Conservation (phyloP, 2,113 vertebrate genomes). For the Engraulis encrasicolus region DNA sequence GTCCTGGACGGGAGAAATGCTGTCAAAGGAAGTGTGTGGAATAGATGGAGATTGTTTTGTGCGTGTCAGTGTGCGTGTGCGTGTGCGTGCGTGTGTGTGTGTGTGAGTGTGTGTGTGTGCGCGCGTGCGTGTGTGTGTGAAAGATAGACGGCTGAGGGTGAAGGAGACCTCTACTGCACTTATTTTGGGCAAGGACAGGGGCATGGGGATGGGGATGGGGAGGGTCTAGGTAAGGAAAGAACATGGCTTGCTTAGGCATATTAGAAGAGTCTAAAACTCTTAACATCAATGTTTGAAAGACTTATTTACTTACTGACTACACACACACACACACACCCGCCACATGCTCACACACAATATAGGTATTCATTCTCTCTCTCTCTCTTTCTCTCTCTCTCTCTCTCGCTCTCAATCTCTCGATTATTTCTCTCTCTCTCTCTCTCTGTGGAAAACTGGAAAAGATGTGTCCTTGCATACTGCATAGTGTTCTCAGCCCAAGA, state of each 20-base stretch:
- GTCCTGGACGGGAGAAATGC: slow-evolving; percentile 35
- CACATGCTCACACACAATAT: slow-evolving; percentile 22
- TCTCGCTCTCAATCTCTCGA: slow-evolving; percentile 42
- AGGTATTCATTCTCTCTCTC: background rate
- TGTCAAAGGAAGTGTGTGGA: slow-evolving; percentile 26
- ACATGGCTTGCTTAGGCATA: slow-evolving; percentile 9
- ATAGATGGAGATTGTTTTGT: background rate
- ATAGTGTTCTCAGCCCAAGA: slow-evolving; percentile 47
- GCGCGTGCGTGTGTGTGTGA: background rate
- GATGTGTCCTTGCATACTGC: slow-evolving; percentile 52
- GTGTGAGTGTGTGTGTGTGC: background rate
- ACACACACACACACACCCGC: slow-evolving; percentile 6
- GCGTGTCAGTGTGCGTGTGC: background rate
- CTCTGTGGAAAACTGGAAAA: slow-evolving; percentile 40
- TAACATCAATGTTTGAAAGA: background rate
- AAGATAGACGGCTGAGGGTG: slow-evolving; percentile 37
- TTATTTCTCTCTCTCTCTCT: slow-evolving; percentile 36
- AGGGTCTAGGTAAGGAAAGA: background rate
- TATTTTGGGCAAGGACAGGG: background rate
- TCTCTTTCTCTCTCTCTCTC: slow-evolving; percentile 45
- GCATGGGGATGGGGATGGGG: background rate
- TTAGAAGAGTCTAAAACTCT: background rate
- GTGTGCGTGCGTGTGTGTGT: background rate
- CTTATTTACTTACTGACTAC: background rate
- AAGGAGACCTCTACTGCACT: background rate